Evolutionary conservation across 2,888 invertebrate genomes (phyloP).

Genomic region (Seira sanloemensis): DNA sequence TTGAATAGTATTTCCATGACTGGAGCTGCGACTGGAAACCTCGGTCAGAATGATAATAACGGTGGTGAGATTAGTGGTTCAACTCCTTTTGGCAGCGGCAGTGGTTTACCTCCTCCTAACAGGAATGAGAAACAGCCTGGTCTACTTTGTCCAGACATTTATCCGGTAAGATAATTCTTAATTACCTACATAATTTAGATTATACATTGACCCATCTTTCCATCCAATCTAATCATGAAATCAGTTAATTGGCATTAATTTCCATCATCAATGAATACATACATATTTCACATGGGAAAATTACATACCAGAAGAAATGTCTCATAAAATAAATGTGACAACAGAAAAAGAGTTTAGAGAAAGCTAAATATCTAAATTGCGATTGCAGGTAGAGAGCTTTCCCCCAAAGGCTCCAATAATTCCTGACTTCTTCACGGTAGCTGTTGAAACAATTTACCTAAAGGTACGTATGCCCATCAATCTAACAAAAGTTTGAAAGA

Average conservation of each 20-base stretch:
- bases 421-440: slow-evolving; percentile 73
- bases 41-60: slow-evolving; percentile 43
- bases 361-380: background rate
- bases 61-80: slow-evolving; percentile 63
- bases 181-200: background rate
- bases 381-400: slow-evolving; percentile 64
- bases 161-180: slow-evolving; percentile 56
- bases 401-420: slow-evolving; percentile 73
- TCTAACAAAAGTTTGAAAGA: background rate
- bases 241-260: too few species aligned
- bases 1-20: slow-evolving; percentile 35
- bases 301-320: too few species aligned
- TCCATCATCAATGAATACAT: too few species aligned
- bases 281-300: too few species aligned
- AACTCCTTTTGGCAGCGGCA: slow-evolving; percentile 59
- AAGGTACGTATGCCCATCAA: slow-evolving; percentile 62
- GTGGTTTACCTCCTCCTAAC: slow-evolving; percentile 61
- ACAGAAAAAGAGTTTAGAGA: background rate
- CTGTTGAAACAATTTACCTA: slow-evolving; percentile 72
- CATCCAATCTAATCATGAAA: too few species aligned
- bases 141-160: slow-evolving; percentile 70
- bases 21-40: slow-evolving; percentile 7
- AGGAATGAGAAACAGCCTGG: slow-evolving; percentile 71
- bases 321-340: too few species aligned
- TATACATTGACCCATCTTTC: background rate